Conservation (phyloP, 2,888 invertebrate species). For the Hirtodrosophila cameraria region DNA sequence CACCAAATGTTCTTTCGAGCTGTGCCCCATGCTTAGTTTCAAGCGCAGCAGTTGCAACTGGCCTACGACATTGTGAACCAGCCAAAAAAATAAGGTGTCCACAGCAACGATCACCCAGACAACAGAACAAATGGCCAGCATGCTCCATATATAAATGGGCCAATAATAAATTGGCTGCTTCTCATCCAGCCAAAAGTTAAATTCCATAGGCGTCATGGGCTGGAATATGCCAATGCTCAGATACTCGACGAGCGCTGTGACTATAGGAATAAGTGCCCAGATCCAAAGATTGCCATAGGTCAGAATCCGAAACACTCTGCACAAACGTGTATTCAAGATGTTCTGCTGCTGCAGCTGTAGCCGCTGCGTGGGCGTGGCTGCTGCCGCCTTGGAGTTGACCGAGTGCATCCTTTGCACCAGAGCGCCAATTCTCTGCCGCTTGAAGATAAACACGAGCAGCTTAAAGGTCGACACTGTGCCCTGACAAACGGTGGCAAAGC, state of each 20-base stretch:
- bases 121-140: constrained; percentile 32
- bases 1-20: not conserved
- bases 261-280: constrained; percentile 23
- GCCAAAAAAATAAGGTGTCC: constrained; percentile 53
- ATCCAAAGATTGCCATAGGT: constrained; percentile 17
- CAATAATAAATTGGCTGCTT: constrained; percentile 24
- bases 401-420: constrained; percentile 28
- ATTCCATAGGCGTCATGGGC: constrained; percentile 51
- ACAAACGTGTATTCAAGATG: constrained; percentile 21
- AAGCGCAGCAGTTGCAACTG: constrained; percentile 43
- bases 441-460: constrained; percentile 33
- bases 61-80: constrained; percentile 39
- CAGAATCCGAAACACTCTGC: constrained; percentile 22
- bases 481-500: constrained; percentile 31
- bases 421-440: constrained; percentile 19
- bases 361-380: not conserved
- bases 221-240: constrained; percentile 12
- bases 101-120: constrained; percentile 25
- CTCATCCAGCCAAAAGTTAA: constrained; percentile 50
- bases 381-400: constrained; percentile 17
- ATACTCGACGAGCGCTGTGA: constrained; percentile 15
- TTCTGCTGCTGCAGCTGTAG: constrained; percentile 27
- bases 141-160: constrained; percentile 45
- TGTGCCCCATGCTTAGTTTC: not conserved
- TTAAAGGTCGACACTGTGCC: constrained; percentile 38